Percentiles rank a stretch among this genome's conserved stretches.
phyloP scores from a whole-genome alignment of 1,140 invertebrate genomes.

The Drosophila prosaltans region DNA sequence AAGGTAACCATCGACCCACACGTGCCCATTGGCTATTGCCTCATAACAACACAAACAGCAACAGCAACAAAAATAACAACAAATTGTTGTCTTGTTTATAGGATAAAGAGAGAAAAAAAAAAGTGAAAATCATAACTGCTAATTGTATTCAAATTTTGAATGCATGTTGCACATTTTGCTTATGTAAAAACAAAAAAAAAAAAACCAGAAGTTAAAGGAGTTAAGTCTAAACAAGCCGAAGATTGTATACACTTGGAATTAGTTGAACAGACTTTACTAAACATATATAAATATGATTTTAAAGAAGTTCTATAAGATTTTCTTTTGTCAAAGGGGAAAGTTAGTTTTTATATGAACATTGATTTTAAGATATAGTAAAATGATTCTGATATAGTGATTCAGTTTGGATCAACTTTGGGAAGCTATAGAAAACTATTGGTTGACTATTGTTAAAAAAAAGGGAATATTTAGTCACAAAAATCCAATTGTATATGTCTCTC shows the following conservation, averaged over 20 bases:
- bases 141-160: constrained; percentile 65
- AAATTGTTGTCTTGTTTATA: constrained; percentile 18
- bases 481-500: too few relatives aligned
- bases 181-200: constrained; percentile 32
- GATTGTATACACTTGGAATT: neutral
- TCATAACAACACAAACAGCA: neutral
- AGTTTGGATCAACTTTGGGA: too few relatives aligned
- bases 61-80: neutral
- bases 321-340: too few relatives aligned
- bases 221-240: neutral
- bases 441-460: too few relatives aligned
- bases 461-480: too few relatives aligned
- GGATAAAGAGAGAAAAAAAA: constrained; percentile 29
- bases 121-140: constrained; percentile 78
- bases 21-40: constrained; percentile 49
- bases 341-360: too few relatives aligned
- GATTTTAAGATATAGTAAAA: too few relatives aligned
- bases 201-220: neutral
- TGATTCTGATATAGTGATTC: too few relatives aligned
- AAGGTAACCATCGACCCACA: constrained; percentile 27
- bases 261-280: neutral
- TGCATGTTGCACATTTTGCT: constrained; percentile 55
- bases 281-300: too few relatives aligned
- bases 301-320: too few relatives aligned
- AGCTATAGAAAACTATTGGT: too few relatives aligned